Base-by-base conservation (phyloP, 2,797 vertebrate species). In the Sebastes oblongus region DNA sequence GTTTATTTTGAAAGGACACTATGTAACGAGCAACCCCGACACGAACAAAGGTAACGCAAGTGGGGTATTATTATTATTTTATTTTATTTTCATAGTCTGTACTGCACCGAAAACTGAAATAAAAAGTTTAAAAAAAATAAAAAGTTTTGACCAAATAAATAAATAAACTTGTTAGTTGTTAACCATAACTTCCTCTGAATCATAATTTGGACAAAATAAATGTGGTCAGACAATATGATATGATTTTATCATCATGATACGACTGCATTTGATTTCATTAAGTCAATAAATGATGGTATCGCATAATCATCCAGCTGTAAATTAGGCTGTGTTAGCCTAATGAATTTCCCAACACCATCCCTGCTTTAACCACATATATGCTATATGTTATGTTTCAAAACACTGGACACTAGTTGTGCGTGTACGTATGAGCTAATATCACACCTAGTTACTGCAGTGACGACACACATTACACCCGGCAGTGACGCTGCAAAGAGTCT, bases 381-480 rank as follows among this genome's bases (percentile, higher is more conserved):
- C 39, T 66, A 22, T 39, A 11, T 80, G 82, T 88, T 75, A 12
- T 81, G 66, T 79, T 67, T 72, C 67, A n/a, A 72, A 83, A 86
- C 70, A 86, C 59, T 12, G 56, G 34, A 56, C 50, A 34, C 42
- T 18, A 29, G 24, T 16, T 3, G 3, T 70, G 58, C 4, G 10
- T 52, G 46, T 9, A 56, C 22, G 29, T 22, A 60, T 91, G 82
- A 82, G 70, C 78, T 85, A 77, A 89, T 81, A 42, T 85, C 82
- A 87, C 91, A 88, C 79, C 83, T 81, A 66, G 46, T 78, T 24
- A 86, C 58, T 78, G 75, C 72, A 55, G 46, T 69, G 80, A 89
- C 71, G 24, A 42, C 69, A 77, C 58, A 18, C 6, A 14, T 32
- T 50, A 77, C 81, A 72, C 68, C 73, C 20, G 9, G 50, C 56